Evolutionary conservation across 2,888 invertebrate genomes (phyloP).

Genomic region (Muscina levida): DNA sequence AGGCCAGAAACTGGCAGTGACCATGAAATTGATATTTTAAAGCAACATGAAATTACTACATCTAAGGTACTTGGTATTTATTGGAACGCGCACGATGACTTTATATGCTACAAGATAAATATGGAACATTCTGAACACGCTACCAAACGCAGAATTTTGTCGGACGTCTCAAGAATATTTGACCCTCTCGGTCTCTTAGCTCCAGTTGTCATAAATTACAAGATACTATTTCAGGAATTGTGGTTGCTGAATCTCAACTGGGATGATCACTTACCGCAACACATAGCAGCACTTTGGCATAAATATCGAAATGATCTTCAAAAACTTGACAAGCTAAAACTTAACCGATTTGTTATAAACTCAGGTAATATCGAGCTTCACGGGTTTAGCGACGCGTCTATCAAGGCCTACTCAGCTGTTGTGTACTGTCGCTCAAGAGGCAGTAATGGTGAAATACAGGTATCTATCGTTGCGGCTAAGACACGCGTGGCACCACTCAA

Average conservation of each 20-base stretch:
- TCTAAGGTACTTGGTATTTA: conserved; percentile 57
- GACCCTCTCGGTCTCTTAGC: conserved; percentile 58
- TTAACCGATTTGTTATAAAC: conserved; percentile 3
- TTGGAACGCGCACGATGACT: conserved; percentile 52
- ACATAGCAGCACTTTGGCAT: conserved; percentile 18
- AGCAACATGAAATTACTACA: conserved; percentile 2
- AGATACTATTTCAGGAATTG: conserved; percentile 60
- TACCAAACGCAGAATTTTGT: conserved; percentile 51
- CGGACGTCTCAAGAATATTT: conserved; percentile 57
- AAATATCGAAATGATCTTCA: conserved; percentile 24
- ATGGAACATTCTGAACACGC: not conserved
- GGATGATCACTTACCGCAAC: conserved; percentile 59
- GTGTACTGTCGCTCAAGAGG: conserved; percentile 15
- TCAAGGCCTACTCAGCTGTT: conserved; percentile 41
- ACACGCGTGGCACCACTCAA: conserved; percentile 32
- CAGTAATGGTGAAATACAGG: not conserved
- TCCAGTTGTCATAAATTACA: conserved; percentile 56
- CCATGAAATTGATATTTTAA: not conserved
- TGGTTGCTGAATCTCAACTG: conserved; percentile 57
- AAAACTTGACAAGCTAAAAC: conserved; percentile 13
- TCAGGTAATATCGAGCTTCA: conserved; percentile 25
- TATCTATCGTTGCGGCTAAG: conserved; percentile 25
- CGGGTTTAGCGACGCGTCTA: conserved; percentile 45
- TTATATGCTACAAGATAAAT: conserved; percentile 45
- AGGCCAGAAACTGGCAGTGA: not conserved